Evolutionary conservation across 2,888 invertebrate species (phyloP).

Genomic region (Masnerella sp.): DNA sequence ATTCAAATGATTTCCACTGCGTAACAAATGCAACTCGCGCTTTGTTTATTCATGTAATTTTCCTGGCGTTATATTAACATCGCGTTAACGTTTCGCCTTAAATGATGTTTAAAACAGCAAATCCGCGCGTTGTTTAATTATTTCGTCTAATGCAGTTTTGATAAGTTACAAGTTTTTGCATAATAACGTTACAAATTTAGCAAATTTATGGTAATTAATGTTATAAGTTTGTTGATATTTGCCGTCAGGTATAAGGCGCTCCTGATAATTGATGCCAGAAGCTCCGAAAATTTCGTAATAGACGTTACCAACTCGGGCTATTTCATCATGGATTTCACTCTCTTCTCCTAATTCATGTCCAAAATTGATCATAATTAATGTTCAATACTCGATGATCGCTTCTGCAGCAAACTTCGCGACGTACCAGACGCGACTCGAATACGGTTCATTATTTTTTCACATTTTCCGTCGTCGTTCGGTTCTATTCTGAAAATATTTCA

Average conservation of each 20-base stretch:
- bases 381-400: not conserved
- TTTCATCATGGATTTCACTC: slow-evolving; percentile 17
- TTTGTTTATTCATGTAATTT: slow-evolving; percentile 1
- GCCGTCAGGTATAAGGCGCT: slow-evolving; percentile 21
- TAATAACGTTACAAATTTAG: not conserved
- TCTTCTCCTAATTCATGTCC: slow-evolving; percentile 1
- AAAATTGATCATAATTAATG: slow-evolving; percentile 1
- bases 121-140: not conserved
- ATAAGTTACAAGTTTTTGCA: slow-evolving; percentile 8
- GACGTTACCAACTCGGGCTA: slow-evolving; percentile 18
- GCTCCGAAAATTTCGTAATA: slow-evolving; percentile 24
- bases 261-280: slow-evolving; percentile 35
- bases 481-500: too few relatives aligned
- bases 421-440: too few relatives aligned
- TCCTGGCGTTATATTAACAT: not conserved
- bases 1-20: too few relatives aligned
- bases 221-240: slow-evolving; percentile 29
- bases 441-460: too few relatives aligned
- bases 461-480: too few relatives aligned
- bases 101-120: slow-evolving; percentile 2
- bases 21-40: too few relatives aligned
- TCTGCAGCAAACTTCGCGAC: not conserved
- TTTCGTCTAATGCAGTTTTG: slow-evolving; percentile 1
- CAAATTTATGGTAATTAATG: slow-evolving; percentile 28
- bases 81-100: slow-evolving; percentile 1